Base-by-base conservation (phyloP, 2,888 invertebrate species). In the Amphipoea lucens region DNA sequence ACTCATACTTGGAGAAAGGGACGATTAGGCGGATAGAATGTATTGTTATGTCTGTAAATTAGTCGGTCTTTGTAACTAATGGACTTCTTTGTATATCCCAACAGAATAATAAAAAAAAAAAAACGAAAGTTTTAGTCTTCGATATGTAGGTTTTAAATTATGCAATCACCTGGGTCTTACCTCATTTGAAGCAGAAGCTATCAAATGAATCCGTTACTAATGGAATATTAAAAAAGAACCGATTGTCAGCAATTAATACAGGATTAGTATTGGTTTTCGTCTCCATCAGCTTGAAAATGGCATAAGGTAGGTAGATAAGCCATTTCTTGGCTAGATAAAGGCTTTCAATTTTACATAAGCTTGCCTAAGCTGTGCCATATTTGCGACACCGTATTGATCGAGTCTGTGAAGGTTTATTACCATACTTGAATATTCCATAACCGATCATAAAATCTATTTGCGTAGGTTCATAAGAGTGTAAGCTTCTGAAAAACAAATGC, bases 1-100 rank as follows among this genome's bases (percentile, higher is more conserved):
- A 77, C 63, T 72, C 45, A 66, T 42, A 83, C 36, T 74, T 54
- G 69, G 84, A 84, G 86, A 86, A 86, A 88, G 88, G 88, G 88
- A 79, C 69, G 65, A 82, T 88, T 88, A 88, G 74, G 7, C 60
- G 66, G 45, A 29, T 60, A 66, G 4, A 67, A 57, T 68, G 71
- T 69, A 74, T 83, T 83, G 73, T 86, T 75, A 86, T 57, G 29
- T 71, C 66, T 70, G 70, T 17, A 54, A 74, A 75, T 79, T 72
- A 75, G 68, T 69, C 60, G 14, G 62, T 40, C 42, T 73, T 29
- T 66, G 60, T 54, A 84, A 54, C 48, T 87, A 74, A 84, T 84
- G 85, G 67, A 68, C 48, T 68, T 76, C 51, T 74, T 40, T 40
- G 36, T 84, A 40, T 60, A 67, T 36, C 5, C 42, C 36, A 48